A percentile compares a stretch with the other conserved stretches of the same genome.
Conservation (phyloP, 2,888 invertebrate species). For the Schizaphis graminum region DNA sequence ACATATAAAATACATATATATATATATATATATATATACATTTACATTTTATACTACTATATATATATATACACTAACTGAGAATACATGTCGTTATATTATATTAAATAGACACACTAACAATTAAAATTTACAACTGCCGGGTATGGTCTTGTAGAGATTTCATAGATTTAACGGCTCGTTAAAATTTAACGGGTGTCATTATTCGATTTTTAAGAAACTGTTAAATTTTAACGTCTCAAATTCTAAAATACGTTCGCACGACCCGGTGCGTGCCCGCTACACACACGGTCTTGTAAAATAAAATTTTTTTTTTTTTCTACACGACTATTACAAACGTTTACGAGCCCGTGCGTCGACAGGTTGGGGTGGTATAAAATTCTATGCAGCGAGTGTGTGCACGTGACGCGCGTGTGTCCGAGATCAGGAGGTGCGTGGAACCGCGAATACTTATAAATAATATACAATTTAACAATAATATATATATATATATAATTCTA, state of each 20-base stretch:
- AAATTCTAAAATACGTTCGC: neutral
- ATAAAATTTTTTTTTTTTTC: neutral
- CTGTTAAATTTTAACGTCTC: slow-evolving; percentile 3
- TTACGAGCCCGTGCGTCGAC: neutral
- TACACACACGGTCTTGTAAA: neutral
- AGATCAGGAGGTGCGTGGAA: neutral
- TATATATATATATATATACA: neutral
- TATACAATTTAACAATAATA: neutral
- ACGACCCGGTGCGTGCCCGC: neutral
- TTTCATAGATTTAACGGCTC: neutral
- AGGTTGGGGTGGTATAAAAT: neutral
- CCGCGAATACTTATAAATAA: neutral
- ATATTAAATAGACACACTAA: neutral
- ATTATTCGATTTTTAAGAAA: neutral
- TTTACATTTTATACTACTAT: neutral
- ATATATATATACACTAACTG: neutral
- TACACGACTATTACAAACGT: neutral
- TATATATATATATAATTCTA: neutral
- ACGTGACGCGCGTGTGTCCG: neutral
- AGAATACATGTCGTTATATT: neutral
- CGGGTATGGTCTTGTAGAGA: neutral
- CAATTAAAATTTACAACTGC: neutral
- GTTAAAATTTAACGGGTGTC: neutral
- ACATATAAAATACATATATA: neutral
- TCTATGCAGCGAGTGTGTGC: neutral